Percentiles rank a stretch among this genome's conserved stretches.
Conservation (phyloP, 64 coral and sea anemone genomes). For the Orbicella faveolata region DNA sequence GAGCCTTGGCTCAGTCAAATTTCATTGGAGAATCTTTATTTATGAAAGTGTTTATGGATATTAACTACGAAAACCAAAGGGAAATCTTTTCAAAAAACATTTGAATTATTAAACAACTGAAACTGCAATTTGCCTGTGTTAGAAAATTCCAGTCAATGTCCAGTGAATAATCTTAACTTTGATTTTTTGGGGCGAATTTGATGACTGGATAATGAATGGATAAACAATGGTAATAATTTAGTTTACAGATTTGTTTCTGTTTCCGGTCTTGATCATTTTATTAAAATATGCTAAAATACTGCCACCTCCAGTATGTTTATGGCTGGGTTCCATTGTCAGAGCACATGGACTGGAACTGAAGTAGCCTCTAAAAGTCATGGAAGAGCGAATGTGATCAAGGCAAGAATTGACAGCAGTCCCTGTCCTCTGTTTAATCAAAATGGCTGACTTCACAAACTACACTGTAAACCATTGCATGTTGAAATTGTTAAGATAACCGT, state of each 20-base stretch:
- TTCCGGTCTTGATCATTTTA: slow-evolving; percentile 23
- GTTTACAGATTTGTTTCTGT: slow-evolving; percentile 17
- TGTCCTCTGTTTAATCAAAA: slow-evolving; percentile 45
- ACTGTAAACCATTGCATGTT: slow-evolving; percentile 13
- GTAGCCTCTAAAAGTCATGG: too few relatives aligned
- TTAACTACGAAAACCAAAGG: slow-evolving; percentile 26
- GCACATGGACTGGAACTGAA: slow-evolving; percentile 38
- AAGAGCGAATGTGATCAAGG: slow-evolving; percentile 50
- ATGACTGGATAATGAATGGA: slow-evolving; percentile 11
- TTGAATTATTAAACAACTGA: slow-evolving; percentile 13
- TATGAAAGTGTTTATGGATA: slow-evolving; percentile 28
- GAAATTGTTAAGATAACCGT: slow-evolving; percentile 42
- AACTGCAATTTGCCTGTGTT: neutral
- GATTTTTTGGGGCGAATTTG: slow-evolving; percentile 12
- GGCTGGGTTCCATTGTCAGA: slow-evolving; percentile 6
- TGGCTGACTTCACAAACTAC: slow-evolving; percentile 29
- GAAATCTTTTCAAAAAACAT: slow-evolving; percentile 17
- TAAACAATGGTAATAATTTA: slow-evolving; percentile 33
- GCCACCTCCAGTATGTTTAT: neutral
- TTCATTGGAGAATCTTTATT: slow-evolving; percentile 26
- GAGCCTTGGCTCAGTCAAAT: slow-evolving; percentile 32
- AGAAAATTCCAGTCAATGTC: slow-evolving; percentile 25
- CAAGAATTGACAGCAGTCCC: slow-evolving; percentile 53
- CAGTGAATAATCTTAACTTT: neutral
- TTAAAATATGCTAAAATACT: slow-evolving; percentile 42